phyloP scores from a whole-genome alignment of 30 jellyfish, hydroid and myxozoan species.

The Aurelia sp. region DNA sequence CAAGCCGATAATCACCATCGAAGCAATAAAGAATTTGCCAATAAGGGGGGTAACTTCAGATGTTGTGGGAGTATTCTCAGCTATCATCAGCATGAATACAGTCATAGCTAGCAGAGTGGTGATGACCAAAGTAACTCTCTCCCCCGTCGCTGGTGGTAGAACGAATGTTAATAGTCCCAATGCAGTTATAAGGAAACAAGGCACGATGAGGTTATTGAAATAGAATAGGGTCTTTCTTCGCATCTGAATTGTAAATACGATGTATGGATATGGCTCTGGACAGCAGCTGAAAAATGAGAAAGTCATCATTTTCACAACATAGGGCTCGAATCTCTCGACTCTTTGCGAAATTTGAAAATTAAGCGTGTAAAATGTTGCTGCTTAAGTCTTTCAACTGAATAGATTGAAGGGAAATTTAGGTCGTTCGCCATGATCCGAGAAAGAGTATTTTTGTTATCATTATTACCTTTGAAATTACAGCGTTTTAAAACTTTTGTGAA shows the following conservation, averaged over 20 bases:
- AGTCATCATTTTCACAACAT: too few species aligned
- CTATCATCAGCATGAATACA: conserved; percentile 92
- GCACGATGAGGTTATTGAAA: conserved; percentile 89
- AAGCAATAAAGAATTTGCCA: conserved; percentile 89
- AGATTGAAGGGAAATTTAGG: too few species aligned
- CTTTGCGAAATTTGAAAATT: too few species aligned
- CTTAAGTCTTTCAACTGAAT: too few species aligned
- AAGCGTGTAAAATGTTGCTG: too few species aligned
- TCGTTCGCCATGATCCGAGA: too few species aligned
- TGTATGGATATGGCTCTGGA: conserved; percentile 85
- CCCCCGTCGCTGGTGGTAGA: conserved; percentile 97
- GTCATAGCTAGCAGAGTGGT: conserved; percentile 95
- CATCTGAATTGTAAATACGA: conserved; percentile 73
- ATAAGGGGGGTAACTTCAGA: conserved; percentile 91
- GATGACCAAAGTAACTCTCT: conserved; percentile 90
- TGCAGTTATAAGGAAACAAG: conserved; percentile 88
- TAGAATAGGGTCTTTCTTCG: conserved; percentile 88
- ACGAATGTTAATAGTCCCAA: conserved; percentile 88
- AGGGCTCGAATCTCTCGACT: too few species aligned
- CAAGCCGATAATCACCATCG: conserved; percentile 93
- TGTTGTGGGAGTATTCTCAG: conserved; percentile 93
- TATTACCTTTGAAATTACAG: too few species aligned
- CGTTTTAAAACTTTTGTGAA: too few species aligned
- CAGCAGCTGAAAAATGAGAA: conserved; percentile 72
- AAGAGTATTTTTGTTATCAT: too few species aligned